Evolutionary conservation across 2,113 vertebrate genomes (phyloP).

Genomic region (Anolis carolinensis): DNA sequence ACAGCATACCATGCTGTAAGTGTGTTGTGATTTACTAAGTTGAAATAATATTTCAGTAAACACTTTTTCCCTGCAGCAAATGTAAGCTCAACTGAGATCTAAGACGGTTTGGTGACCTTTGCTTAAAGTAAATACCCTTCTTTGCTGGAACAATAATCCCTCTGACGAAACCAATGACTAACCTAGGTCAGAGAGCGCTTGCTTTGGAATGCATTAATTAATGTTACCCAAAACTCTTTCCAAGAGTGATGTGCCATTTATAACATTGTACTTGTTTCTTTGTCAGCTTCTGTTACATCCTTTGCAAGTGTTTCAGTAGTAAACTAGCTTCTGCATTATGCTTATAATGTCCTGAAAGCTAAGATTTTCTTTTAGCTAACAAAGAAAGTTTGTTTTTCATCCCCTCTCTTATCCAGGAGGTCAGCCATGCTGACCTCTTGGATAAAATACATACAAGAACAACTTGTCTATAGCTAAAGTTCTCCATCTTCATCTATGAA

Average conservation of each 20-base stretch:
- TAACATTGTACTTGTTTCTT: neutral
- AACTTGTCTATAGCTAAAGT: no score
- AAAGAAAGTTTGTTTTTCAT: neutral
- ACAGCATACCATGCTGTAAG: neutral
- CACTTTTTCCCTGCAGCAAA: neutral
- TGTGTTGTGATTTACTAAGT: neutral
- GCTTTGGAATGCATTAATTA: neutral
- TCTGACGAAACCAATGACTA: neutral
- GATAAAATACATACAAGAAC: neutral
- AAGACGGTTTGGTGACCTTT: neutral
- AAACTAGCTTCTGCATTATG: neutral
- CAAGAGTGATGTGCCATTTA: neutral
- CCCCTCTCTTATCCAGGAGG: neutral
- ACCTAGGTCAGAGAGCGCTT: neutral
- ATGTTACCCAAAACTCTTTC: neutral
- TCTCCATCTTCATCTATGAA: no score
- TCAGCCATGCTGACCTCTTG: neutral
- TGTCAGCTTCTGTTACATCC: neutral
- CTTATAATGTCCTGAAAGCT: neutral
- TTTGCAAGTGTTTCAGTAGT: neutral
- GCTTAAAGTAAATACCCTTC: neutral
- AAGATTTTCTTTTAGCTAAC: neutral
- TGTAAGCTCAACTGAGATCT: neutral
- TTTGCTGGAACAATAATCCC: neutral
- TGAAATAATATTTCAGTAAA: conserved; percentile 6